These are phyloP conservation scores for Mechanitis messenoides DNA, from an alignment of 2,888 invertebrate genomes.

Conservation along the genomic window DNA sequence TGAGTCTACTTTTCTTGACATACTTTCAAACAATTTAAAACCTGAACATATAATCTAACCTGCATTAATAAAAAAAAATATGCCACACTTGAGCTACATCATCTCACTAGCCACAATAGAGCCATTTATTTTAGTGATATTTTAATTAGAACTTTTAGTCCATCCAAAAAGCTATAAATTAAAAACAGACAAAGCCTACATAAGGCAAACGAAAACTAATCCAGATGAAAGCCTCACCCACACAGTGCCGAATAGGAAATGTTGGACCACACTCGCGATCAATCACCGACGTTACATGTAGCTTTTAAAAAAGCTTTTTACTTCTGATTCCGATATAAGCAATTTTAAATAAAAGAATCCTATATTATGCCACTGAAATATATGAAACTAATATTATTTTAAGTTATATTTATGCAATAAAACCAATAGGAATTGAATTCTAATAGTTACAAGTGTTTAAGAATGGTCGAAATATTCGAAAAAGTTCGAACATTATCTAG, in stretches of 20 bases:
- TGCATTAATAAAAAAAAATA: too few species aligned
- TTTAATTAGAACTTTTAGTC: too few species aligned
- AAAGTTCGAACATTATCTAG: neutral
- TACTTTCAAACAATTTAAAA: too few species aligned
- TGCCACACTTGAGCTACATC: too few species aligned
- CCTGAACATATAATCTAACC: too few species aligned
- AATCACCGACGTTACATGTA: constrained; percentile 1
- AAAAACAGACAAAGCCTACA: constrained; percentile 1
- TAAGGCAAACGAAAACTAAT: constrained; percentile 3
- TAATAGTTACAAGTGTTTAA: neutral
- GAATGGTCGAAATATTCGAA: neutral
- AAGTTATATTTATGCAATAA: too few species aligned
- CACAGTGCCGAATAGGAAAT: constrained; percentile 5
- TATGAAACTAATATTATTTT: neutral
- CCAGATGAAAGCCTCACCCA: constrained; percentile 4
- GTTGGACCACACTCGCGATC: neutral
- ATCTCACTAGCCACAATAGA: too few species aligned
- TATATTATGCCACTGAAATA: too few species aligned
- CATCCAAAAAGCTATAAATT: neutral
- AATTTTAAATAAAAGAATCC: too few species aligned
- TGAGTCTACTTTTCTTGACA: too few species aligned
- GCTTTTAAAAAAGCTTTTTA: constrained; percentile 2
- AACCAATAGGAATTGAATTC: too few species aligned
- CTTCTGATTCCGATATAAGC: neutral
- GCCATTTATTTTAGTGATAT: too few species aligned